Base-by-base conservation (phyloP, 2,888 invertebrate species). In the Peribatodes rhomboidaria region DNA sequence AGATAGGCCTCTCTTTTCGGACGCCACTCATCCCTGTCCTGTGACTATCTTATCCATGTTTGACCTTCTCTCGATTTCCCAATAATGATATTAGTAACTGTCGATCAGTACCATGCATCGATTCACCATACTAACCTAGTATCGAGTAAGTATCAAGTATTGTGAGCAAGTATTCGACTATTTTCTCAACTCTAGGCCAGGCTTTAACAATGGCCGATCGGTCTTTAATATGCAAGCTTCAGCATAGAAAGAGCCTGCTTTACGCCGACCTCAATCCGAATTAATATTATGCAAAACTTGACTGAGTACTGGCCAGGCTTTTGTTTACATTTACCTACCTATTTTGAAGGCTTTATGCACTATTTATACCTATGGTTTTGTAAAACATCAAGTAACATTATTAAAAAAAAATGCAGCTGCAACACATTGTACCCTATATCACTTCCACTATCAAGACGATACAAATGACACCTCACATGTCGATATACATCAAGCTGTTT, bases 171-270 rank as follows among this genome's bases (percentile, higher is more conserved):
- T 58, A 41, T 42, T 10, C 1, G 18, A 37, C n/a, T 49, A 33
- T 47, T 8, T 6, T 49, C 14, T 33, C 10, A 46, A n/a, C 52
- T n/a, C 50, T 60, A 56, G 0, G n/a, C 2, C 18, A 50, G 63
- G 65, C 65, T 67, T 65, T 58, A 69, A 72, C 72, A 72, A 72
- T 68, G 68, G 62, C 58, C 63, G 65, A 65, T 62, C 58, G 16
- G 14, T 68, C 59, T 61, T 69, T 70, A 68, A 63, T 57, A 64
- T 66, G 65, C 65, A 69, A 67, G 65, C 65, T 67, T 53, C 35
- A 63, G 69, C 63, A 62, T 67, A 59, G 68, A 65, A 69, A 67
- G 65, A 63, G 59, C 65, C 72, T 70, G 69, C 53, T 67, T 61
- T 61, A 55, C 53, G 67, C 35, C 71, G 68, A 41, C 71, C 71